Conservation (phyloP, 2,113 vertebrate species). For the Hypanus sabinus region DNA sequence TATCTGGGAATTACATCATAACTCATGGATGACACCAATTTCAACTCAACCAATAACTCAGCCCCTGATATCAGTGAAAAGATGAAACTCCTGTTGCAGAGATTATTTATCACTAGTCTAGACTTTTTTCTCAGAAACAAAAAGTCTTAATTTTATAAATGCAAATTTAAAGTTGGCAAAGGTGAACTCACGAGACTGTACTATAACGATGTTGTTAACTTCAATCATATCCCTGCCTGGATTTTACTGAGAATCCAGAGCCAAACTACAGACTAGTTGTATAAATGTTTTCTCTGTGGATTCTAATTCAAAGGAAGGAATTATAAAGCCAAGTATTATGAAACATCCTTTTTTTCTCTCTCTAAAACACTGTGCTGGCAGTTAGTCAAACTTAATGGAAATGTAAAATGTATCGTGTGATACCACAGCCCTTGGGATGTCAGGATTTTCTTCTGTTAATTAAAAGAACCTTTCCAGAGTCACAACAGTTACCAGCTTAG, state of each 20-base stretch:
- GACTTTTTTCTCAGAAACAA: background rate
- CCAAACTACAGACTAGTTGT: background rate
- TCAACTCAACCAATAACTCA: slow-evolving; percentile 28
- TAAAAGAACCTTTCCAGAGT: background rate
- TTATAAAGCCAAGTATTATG: background rate
- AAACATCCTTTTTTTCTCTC: background rate
- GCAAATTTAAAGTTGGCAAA: background rate
- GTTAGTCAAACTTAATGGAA: slow-evolving; percentile 15
- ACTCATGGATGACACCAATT: slow-evolving; percentile 27
- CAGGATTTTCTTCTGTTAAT: background rate
- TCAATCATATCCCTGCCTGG: slow-evolving; percentile 11
- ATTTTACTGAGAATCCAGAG: background rate
- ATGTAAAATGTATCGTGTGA: background rate
- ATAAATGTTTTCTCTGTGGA: background rate
- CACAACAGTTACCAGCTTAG: background rate
- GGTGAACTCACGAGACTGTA: background rate
- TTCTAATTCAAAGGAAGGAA: background rate
- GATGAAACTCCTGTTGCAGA: background rate
- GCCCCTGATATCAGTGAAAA: slow-evolving; percentile 11
- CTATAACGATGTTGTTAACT: background rate
- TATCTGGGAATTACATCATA: slow-evolving; percentile 36
- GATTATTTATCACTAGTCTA: background rate
- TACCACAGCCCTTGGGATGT: background rate
- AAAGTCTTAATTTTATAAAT: background rate
- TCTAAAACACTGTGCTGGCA: background rate